A percentile compares a stretch with the other conserved stretches of the same genome.
phyloP scores from a whole-genome alignment of 2,888 invertebrate genomes.

The Carcina quercana region DNA sequence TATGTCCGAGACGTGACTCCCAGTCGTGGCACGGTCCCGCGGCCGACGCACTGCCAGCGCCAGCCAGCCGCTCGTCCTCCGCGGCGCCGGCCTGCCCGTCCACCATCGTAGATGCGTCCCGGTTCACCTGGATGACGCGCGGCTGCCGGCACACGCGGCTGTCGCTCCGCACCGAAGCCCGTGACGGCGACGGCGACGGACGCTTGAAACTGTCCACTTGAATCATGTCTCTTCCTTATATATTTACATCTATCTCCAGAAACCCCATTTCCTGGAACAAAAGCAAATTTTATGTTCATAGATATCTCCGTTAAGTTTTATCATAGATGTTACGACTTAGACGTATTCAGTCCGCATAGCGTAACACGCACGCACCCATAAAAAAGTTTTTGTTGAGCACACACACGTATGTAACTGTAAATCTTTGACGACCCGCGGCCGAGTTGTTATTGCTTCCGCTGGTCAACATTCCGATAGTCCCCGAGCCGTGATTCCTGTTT shows the following conservation, averaged over 20 bases:
- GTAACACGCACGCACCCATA: too few relatives aligned
- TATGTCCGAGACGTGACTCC: conserved; percentile 41
- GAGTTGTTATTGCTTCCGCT: too few relatives aligned
- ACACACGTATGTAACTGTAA: too few relatives aligned
- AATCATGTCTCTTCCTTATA: conserved; percentile 40
- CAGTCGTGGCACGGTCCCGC: conserved; percentile 30
- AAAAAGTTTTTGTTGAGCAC: too few relatives aligned
- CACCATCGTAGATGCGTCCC: conserved; percentile 69
- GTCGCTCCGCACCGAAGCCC: conserved; percentile 62
- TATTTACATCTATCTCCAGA: conserved; percentile 5
- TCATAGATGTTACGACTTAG: too few relatives aligned
- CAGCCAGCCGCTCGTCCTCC: conserved; percentile 16
- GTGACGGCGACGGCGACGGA: conserved; percentile 65
- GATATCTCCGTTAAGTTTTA: too few relatives aligned
- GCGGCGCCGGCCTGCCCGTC: conserved; percentile 43
- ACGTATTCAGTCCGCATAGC: too few relatives aligned
- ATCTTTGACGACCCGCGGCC: too few relatives aligned
- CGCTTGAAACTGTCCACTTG: conserved; percentile 61
- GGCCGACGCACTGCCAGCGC: conserved; percentile 21
- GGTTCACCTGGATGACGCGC: conserved; percentile 65
- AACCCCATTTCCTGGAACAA: conserved; percentile 8
- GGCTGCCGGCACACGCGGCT: conserved; percentile 60
- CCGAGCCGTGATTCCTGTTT: too few relatives aligned
- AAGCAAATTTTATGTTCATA: too few relatives aligned
- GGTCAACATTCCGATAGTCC: too few relatives aligned